Evolutionary conservation across 92 coral and sea anemone species (phyloP), one percentile per base, ranked within the genome.

Genomic region (Nematostella vectensis): DNA sequence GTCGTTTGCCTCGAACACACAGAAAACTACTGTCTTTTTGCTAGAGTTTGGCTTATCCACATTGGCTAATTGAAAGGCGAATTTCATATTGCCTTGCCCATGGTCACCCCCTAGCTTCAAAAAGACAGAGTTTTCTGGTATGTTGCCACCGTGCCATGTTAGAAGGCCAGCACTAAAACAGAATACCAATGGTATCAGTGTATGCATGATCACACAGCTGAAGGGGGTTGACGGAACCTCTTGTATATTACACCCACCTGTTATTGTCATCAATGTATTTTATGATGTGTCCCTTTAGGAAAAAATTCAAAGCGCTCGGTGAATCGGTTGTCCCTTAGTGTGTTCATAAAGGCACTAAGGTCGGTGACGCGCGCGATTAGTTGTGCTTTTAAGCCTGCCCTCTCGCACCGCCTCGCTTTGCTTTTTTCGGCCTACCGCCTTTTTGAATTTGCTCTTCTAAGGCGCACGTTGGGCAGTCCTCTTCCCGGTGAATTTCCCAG

Each of bases 31-130:
- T 25, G 55, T 65, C 2, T 52, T 65, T 12, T 65, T 54, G 29
- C 39, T 65, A 1, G 71, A 65, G 18, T 54, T 65, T 4, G 62
- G 55, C 10, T 52, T 53, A 1, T 1, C 44, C 0, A 54, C 43
- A 15, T 65, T 65, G 10, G 48, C 63, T 24, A 65, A 19, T 11
- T 54, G 55, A 23, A 58, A 65, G n/a, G 25, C 63, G 1, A 52
- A 53, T 22, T 65, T 65, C 63, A 42, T 65, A 2, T 57, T 18
- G 1, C 55, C 55, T 21, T 65, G 55, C 12, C 71, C 62, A 8
- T 65, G 71, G 38, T 65, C 71, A 2, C 47, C 71, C 1, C 71
- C 62, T 4, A 65, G 15, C 28, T 54, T 65, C 0, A 54, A 18
- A 21, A 10, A 54, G 2, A 65, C 13, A 0, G 0, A 40, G 51